phyloP scores from a whole-genome alignment of 2,113 vertebrate species.

The Microtus pennsylvanicus region DNA sequence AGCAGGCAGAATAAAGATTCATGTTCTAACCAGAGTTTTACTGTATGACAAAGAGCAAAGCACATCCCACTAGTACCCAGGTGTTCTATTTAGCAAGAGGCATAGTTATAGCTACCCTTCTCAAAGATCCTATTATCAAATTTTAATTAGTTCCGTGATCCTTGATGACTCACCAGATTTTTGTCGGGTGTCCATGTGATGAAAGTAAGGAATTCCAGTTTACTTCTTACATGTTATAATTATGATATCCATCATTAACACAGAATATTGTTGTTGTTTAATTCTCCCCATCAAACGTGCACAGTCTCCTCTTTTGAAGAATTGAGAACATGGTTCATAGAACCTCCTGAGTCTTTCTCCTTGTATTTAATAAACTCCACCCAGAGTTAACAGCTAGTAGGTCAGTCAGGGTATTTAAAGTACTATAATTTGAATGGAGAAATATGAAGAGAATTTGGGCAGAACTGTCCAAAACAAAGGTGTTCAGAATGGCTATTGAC shows the following conservation, averaged over 20 bases:
- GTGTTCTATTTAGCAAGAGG: not conserved
- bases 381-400: not conserved
- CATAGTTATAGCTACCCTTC: not conserved
- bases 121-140: not conserved
- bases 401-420: not conserved
- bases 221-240: not conserved
- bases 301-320: not conserved
- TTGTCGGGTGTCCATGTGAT: not conserved
- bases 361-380: not conserved
- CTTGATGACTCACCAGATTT: not conserved
- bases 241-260: not conserved
- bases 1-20: not conserved
- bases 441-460: conserved; percentile 21
- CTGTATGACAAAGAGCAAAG: not conserved
- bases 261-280: not conserved
- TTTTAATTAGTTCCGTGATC: not conserved
- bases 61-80: not conserved
- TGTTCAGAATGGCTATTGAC: not conserved
- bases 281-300: not conserved
- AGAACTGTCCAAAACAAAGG: not conserved
- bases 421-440: not conserved
- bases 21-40: not conserved
- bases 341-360: not conserved
- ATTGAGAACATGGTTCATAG: not conserved
- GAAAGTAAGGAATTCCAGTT: not conserved